Evolutionary conservation across 2,797 vertebrate genomes (phyloP).

Genomic region (Lepilemur ruficaudatus): DNA sequence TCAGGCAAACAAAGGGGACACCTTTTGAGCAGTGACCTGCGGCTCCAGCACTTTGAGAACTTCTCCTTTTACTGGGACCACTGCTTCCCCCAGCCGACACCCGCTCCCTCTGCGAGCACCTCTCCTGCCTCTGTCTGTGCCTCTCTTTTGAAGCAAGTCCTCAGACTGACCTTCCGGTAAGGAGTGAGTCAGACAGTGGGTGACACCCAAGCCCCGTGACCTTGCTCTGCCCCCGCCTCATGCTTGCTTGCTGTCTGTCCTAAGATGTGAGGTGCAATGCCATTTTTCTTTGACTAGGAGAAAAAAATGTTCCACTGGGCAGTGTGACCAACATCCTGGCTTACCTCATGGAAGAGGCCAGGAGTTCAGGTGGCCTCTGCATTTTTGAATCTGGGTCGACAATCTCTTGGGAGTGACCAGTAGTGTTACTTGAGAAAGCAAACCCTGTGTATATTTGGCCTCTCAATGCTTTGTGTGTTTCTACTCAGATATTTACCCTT

Average conservation of each 20-base stretch:
- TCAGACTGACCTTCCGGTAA: neutral
- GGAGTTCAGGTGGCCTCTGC: neutral
- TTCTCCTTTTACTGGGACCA: neutral
- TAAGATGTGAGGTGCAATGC: neutral
- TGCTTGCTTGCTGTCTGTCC: neutral
- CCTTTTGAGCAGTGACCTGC: fast-evolving
- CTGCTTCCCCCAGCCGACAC: neutral
- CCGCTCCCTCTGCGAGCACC: neutral
- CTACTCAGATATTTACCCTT: neutral
- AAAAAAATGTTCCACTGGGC: neutral
- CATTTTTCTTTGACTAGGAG: neutral
- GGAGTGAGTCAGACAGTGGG: neutral
- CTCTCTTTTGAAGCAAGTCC: neutral
- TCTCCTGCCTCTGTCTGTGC: neutral
- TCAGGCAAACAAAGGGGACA: too few species aligned
- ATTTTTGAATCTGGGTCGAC: neutral
- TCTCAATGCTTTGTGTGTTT: neutral
- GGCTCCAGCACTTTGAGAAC: neutral
- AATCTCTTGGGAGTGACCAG: neutral
- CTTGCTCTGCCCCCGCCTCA: neutral
- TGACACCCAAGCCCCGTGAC: neutral
- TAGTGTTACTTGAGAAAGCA: neutral
- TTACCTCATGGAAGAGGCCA: neutral
- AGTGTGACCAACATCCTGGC: too few species aligned
- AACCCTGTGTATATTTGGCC: neutral